These are phyloP conservation scores for Trichacis sp. DNA, from an alignment of 2,888 invertebrate species.

Conservation along the genomic window DNA sequence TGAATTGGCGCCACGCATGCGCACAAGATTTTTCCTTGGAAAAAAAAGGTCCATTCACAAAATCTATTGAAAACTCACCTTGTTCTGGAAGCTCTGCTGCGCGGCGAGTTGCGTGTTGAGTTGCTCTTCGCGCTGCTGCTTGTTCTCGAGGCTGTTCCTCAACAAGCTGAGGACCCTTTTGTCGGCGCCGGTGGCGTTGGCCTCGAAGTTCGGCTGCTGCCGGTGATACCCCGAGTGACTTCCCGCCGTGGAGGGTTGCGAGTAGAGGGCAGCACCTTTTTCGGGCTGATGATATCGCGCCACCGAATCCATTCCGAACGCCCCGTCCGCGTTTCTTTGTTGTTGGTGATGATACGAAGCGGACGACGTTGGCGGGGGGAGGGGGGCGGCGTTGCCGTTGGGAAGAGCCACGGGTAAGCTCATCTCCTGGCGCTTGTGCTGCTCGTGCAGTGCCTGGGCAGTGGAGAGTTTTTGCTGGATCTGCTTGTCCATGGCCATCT, in stretches of 20 bases:
- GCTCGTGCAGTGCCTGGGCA: constrained; percentile 51
- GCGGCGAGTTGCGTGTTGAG: constrained; percentile 59
- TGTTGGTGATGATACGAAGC: too few species aligned
- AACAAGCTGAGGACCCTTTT: constrained; percentile 80
- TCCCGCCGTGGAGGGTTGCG: constrained; percentile 42
- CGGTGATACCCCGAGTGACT: too few species aligned
- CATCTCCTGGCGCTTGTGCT: constrained; percentile 57
- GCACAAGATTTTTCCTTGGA: too few species aligned
- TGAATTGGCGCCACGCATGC: too few species aligned
- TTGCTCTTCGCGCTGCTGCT: constrained; percentile 66
- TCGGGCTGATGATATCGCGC: too few species aligned
- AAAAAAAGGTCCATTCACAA: too few species aligned
- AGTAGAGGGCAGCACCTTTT: constrained; percentile 26
- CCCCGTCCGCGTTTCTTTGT: too few species aligned
- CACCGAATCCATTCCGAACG: too few species aligned
- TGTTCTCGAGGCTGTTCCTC: constrained; percentile 79
- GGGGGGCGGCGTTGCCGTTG: constrained; percentile 56
- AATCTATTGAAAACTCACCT: too few species aligned
- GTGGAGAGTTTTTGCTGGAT: constrained; percentile 71
- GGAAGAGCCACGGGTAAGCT: constrained; percentile 49
- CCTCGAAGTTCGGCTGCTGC: constrained; percentile 46
- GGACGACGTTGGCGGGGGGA: constrained; percentile 16
- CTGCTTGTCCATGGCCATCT: constrained; percentile 71
- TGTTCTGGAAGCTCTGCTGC: constrained; percentile 63
- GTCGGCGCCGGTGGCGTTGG: constrained; percentile 72